Base-by-base conservation (phyloP, 2,888 invertebrate species). In the Monoplex corrugatus region DNA sequence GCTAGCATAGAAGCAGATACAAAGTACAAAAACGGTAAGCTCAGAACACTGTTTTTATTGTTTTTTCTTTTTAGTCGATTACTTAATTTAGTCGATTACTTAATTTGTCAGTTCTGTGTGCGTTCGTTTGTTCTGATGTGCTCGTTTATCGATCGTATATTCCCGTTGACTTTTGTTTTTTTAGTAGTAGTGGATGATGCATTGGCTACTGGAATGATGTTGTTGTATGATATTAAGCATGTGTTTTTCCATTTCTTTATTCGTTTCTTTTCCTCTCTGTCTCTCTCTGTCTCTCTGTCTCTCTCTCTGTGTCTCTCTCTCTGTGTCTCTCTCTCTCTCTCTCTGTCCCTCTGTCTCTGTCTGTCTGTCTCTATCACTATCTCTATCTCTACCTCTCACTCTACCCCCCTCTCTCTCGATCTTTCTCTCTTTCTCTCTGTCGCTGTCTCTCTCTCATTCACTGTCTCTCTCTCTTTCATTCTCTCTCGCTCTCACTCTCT, bases 331-430 rank as follows among this genome's bases (percentile, higher is more conserved):
- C 32, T 38, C 68, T 57, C n/a, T 63, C 23, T 40, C 43, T 88
- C 63, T 88, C 32, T 82, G 40, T 88, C 78, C 35, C 45, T 82
- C 43, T 82, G n/a, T 45, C n/a, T 82, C 82, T 82, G 13, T 82
- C 45, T 45, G 5, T 63, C 43, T 68, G 1, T 82, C 63, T 82
- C 32, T 50, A 63, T 68, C 44, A 63, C 82, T 82, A 63, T 83
- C 32, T 32, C n/a, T 83, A n/a, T 40, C 43, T 44, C 43, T 82
- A 82, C 43, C 83, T 63, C 44, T 83, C 82, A 43, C 57, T 82
- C 68, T 57, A 45, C 40, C n/a, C 16, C 83, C 68, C 68, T 68
- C 82, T 83, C 80, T 68, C 68, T 50, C 50, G n/a, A 44, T 78
- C 63, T 68, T n/a, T 28, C 63, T 28, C 63, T 68, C 28, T 28